phyloP scores from a whole-genome alignment of 2,888 invertebrate genomes.

The Phaonia tiefii region DNA sequence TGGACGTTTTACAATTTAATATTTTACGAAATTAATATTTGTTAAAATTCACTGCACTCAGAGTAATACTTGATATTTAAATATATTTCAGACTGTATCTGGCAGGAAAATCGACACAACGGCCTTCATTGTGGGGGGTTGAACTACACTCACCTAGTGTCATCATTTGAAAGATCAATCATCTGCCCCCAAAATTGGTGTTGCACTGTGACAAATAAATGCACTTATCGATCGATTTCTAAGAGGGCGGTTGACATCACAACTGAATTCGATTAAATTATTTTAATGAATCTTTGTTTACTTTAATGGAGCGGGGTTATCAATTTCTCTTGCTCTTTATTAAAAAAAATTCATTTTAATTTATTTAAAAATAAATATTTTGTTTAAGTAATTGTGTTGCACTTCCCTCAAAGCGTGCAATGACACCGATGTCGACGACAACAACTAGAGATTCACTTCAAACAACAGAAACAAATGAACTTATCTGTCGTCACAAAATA shows the following conservation, averaged over 20 bases:
- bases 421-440: background rate
- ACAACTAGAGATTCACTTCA: slow-evolving; percentile 39
- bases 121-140: too few relatives aligned
- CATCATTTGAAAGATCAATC: too few relatives aligned
- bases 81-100: too few relatives aligned
- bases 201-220: too few relatives aligned
- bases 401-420: background rate
- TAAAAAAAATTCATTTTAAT: slow-evolving; percentile 18
- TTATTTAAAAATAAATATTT: slow-evolving; percentile 39
- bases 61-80: too few relatives aligned
- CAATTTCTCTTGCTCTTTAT: slow-evolving; percentile 9
- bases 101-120: too few relatives aligned
- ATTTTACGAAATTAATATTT: too few relatives aligned
- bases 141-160: too few relatives aligned
- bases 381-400: slow-evolving; percentile 42
- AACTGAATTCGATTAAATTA: background rate
- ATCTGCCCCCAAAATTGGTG: too few relatives aligned
- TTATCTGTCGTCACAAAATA: slow-evolving; percentile 51
- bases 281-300: slow-evolving; percentile 23
- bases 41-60: too few relatives aligned
- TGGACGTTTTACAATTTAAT: too few relatives aligned
- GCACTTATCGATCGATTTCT: background rate
- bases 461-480: slow-evolving; percentile 55
- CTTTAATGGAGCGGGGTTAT: slow-evolving; percentile 30
- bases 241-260: slow-evolving; percentile 11